Evolutionary conservation across 1,140 invertebrate species (phyloP), one percentile per base, ranked within the genome.

Genomic region (Agrypnia vestita): DNA sequence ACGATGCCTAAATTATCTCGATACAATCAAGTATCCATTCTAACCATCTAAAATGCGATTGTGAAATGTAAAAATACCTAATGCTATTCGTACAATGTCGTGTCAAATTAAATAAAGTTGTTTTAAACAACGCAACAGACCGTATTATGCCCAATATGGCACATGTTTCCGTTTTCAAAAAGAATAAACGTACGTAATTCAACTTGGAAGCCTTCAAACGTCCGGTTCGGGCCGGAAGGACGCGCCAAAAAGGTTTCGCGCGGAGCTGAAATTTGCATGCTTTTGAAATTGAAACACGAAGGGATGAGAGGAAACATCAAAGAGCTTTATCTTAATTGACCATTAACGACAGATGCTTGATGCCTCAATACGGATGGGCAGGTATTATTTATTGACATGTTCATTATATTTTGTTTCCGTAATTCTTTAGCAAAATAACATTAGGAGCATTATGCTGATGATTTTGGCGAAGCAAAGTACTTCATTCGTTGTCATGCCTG

Each of bases 191-290:
- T 17, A 47, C 9, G 67, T 44, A 75, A 75, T 59, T 59, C 55
- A 61, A 75, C 59, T 56, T 56, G 72, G 35, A 75, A 75, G 12
- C 43, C 59, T 72, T 15, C 49, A 49, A 17, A 75, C 49, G 17
- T 7, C 17, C 71, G 49, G 17, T 55, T 0, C 9, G 71, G 46
- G 21, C 72, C 72, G 72, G 72, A 75, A 75, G 55, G 43, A 59
- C 47, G 46, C 69, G 47, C 69, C 69, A 72, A 72, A 72, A 69
- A 72, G n/a, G 67, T 19, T 72, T 55, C 25, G n/a, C 8, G n/a
- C 13, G 35, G 19, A 51, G 11, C 47, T 13, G 11, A 69, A 72
- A 72, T 72, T 72, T 72, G 69, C 69, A 72, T 72, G 47, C 69
- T 51, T 72, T 72, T 72, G 47, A 72, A 72, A 12, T 17, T 17